Evolutionary conservation across 2,888 invertebrate genomes (phyloP).

Genomic region (Polia nebulosa): DNA sequence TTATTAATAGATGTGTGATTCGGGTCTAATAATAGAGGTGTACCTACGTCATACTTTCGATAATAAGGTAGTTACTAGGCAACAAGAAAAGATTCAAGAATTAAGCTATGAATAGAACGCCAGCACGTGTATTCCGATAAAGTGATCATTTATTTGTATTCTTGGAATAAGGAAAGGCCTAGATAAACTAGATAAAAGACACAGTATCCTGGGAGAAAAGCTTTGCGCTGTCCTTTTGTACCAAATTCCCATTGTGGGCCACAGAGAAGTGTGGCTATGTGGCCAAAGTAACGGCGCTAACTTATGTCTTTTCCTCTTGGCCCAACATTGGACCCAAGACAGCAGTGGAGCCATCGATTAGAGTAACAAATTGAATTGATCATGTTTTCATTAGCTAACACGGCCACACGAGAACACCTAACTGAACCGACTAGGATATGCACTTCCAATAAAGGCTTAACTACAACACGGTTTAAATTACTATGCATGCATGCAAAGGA

Average conservation of each 20-base stretch:
- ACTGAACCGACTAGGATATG: constrained; percentile 7
- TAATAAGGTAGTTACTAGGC: background rate
- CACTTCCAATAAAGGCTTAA: constrained; percentile 2
- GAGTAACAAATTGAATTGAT: background rate
- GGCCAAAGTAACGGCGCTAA: background rate
- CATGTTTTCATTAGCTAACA: constrained; percentile 5
- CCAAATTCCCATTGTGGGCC: background rate
- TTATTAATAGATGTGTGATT: constrained; percentile 32
- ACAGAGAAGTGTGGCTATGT: background rate
- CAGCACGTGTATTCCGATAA: background rate
- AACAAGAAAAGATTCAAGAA: constrained; percentile 10
- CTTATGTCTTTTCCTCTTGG: background rate
- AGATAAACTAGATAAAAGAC: background rate
- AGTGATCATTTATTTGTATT: background rate
- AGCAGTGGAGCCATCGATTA: background rate
- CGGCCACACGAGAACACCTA: constrained; percentile 4
- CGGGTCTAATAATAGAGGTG: constrained; percentile 8
- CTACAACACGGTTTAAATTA: background rate
- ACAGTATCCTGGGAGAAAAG: background rate
- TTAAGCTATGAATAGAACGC: background rate
- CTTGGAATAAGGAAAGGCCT: background rate
- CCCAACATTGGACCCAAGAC: background rate
- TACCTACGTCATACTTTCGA: constrained; percentile 10
- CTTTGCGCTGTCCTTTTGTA: background rate
- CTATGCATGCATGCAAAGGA: background rate